A percentile compares a stretch with the other conserved stretches of the same genome.
phyloP scores from a whole-genome alignment of 2,888 invertebrate genomes.

The Callyntrura guangdongensis region DNA sequence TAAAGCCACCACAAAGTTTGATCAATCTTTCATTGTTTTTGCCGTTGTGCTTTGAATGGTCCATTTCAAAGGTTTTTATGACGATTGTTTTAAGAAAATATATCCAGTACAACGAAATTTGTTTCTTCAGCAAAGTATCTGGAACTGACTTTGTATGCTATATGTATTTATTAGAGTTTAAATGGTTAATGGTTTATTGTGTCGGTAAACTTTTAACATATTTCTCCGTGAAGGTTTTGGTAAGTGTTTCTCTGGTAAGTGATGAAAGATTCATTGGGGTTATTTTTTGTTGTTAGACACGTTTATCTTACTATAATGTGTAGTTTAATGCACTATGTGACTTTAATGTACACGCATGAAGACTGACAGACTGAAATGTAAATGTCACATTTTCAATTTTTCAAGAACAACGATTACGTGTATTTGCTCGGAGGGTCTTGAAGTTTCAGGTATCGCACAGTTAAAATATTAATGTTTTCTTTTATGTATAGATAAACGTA shows the following conservation, averaged over 20 bases:
- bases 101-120: neutral
- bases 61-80: too few species aligned
- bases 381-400: constrained; percentile 15
- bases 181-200: too few species aligned
- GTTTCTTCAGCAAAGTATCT: neutral
- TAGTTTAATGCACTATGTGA: neutral
- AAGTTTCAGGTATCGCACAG: neutral
- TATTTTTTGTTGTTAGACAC: too few species aligned
- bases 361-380: neutral
- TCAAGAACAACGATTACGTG: neutral
- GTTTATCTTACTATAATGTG: neutral
- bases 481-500: neutral
- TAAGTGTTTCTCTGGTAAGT: too few species aligned
- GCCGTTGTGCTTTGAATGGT: too few species aligned
- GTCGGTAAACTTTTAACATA: too few species aligned
- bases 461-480: constrained; percentile 3
- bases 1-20: too few species aligned
- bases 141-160: too few species aligned
- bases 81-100: neutral
- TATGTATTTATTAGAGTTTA: too few species aligned
- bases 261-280: too few species aligned
- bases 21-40: too few species aligned
- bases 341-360: neutral
- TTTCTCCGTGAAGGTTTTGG: too few species aligned
- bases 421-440: neutral